phyloP scores from a whole-genome alignment of 1,140 invertebrate genomes.

The Drosophila bocqueti region DNA sequence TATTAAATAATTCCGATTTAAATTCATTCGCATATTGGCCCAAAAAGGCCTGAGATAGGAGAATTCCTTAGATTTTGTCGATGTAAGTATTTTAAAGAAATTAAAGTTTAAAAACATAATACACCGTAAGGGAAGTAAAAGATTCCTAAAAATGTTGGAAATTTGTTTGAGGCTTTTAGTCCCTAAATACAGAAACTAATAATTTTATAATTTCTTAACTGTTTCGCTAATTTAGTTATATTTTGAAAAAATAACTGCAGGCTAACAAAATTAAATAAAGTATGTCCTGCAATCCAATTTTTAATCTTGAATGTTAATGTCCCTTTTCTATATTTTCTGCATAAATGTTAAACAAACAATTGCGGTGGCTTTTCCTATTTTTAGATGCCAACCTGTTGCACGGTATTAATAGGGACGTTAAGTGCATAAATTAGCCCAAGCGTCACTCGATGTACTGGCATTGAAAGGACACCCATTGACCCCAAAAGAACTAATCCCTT shows the following conservation, averaged over 20 bases:
- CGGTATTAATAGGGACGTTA: neutral
- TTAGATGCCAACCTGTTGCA: constrained; percentile 2
- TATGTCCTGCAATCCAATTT: neutral
- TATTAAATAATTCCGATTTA: neutral
- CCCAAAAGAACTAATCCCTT: constrained; percentile 1
- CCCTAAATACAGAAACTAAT: neutral
- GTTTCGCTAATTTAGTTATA: neutral
- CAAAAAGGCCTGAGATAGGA: no score
- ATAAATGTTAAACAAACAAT: neutral
- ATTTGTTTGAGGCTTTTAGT: neutral
- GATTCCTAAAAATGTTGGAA: neutral
- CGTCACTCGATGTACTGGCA: neutral
- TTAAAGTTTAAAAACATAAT: neutral
- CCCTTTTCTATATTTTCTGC: neutral
- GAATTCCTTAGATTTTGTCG: no score
- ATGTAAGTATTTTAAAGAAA: no score
- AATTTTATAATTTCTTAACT: neutral
- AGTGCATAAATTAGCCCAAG: constrained; percentile 6
- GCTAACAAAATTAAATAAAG: neutral
- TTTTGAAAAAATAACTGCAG: neutral
- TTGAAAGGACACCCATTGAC: constrained; percentile 11
- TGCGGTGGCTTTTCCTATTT: neutral
- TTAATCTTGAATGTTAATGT: neutral
- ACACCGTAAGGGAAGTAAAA: neutral
- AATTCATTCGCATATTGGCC: no score